Base-by-base conservation (phyloP, 2,113 vertebrate species). In the Sialia sialis region DNA sequence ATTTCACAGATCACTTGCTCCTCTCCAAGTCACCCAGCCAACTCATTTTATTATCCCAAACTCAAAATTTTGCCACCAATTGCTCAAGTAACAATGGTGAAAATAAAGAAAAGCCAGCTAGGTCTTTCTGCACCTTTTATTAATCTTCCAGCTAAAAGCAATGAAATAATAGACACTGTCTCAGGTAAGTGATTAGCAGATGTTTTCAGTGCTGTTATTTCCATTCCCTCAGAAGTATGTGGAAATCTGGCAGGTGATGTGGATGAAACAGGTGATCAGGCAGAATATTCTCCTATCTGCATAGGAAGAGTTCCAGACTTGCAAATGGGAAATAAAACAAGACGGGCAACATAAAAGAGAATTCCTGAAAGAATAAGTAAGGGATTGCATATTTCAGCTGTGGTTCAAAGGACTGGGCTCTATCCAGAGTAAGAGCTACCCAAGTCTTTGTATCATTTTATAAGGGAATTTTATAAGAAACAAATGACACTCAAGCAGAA, bases 41-140 rank as follows among this genome's bases (percentile, higher is more conserved):
- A 99, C 91, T 99, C 99, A 21, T 99, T 99, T 97, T 99, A 97
- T 95, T 99, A 99, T 92, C 99, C 99, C 7, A 98, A 99, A 93
- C 97, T 99, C 91, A 99, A 99, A 97, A 98, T 97, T 83, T 98
- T 99, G 54, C 99, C 99, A 22, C 98, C 99, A 44, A 99, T 99
- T 2, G 99, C 98, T 96, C 99, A 98, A 88, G 98, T 99, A 36
- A 98, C 82, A 18, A 93, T 99, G 82, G 98, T 98, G n/a, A 99
- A 98, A 95, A 73, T 99, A 52, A 98, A 97, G 96, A 99, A 98
- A 93, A 98, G 96, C 90, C 97, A 98, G 36, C 97, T 98, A 89
- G 98, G 98, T 72, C 97, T 99, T 60, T 94, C 97, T 9, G 84
- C 97, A 27, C 98, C 98, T 27, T 95, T 98, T 68, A 97, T 98